Evolutionary conservation across 2,113 vertebrate genomes (phyloP), one percentile per base, ranked within the genome.

Genomic region (Riparia riparia): DNA sequence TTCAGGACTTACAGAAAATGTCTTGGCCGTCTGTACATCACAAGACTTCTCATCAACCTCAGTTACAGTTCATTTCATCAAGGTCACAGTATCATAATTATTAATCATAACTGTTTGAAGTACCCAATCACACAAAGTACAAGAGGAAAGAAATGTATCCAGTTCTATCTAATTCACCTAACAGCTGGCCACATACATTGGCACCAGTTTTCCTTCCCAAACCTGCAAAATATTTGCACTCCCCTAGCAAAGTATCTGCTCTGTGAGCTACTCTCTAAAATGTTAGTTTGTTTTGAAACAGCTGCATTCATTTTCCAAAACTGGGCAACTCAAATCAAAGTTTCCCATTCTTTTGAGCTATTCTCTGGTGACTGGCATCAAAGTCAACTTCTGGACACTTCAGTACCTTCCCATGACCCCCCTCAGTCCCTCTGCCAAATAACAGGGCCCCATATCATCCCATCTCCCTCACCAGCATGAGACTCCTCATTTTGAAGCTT

Each of bases 401-500:
- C 32, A 54, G 44, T 28, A 29, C 17, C 77, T 86, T 77, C 64
- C 83, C 58, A 94, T 0, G 0, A 45, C 24, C 41, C 21, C 13
- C 8, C 0, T 34, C 39, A 76, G 64, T 41, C 19, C 31, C 54
- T 42, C 51, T 69, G 50, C 17, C 49, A 57, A 78, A 37, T 6
- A 70, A 31, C 13, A 78, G 56, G 14, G 73, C 29, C 92, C 29
- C 14, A 0, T 1, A 37, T 15, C 22, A 2, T 15, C 77, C 26
- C 63, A 51, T 18, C 51, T 31, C 68, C 47, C 71, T n/a, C 68
- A 86, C 3, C 54, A 86, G 49, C 41, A 29, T 0, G 0, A 73
- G 32, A 26, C 6, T 20, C 34, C 26, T 57, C 0, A 0, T 57
- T 61, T 28, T 66, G 31, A 57, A 17, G 9, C 4, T 17, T 1